Percentiles rank a stretch among this genome's conserved stretches.
Evolutionary conservation across 1,140 invertebrate species (phyloP).

Genomic region (Zaprionus capensis): DNA sequence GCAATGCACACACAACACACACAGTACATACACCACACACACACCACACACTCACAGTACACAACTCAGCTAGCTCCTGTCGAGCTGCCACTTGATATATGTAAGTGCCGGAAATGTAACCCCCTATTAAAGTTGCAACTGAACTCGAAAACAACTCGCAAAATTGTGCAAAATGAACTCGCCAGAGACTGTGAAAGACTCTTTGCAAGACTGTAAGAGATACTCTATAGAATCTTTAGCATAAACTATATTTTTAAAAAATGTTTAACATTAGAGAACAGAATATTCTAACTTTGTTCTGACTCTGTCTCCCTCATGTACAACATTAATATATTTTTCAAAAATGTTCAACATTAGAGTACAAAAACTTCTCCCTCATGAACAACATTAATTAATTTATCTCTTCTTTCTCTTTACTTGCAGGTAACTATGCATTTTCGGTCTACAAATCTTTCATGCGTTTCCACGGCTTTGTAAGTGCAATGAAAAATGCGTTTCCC

Average conservation of each 20-base stretch:
- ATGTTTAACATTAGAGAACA: too few species aligned
- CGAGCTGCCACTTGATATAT: conserved; percentile 34
- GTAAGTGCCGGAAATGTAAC: conserved; percentile 36
- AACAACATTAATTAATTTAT: conserved; percentile 6
- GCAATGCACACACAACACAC: conserved; percentile 42
- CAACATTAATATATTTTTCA: background rate
- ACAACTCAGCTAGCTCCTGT: conserved; percentile 12
- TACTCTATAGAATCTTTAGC: too few species aligned
- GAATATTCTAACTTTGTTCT: background rate
- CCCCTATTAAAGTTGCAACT: conserved; percentile 43
- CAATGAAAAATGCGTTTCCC: conserved; percentile 19
- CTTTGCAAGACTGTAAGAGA: background rate
- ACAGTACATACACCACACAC: background rate
- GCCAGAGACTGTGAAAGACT: background rate
- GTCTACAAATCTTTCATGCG: background rate
- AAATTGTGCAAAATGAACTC: background rate
- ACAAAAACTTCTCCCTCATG: background rate
- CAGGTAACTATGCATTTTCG: conserved; percentile 64
- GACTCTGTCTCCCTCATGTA: too few species aligned
- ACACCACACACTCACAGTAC: background rate
- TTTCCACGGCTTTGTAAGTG: conserved; percentile 47
- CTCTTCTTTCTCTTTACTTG: conserved; percentile 28
- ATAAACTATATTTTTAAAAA: too few species aligned
- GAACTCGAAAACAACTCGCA: background rate
- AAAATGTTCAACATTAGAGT: too few species aligned